Base-by-base conservation (phyloP, 2,797 vertebrate genomes). In the Urocyon cinereoargenteus region DNA sequence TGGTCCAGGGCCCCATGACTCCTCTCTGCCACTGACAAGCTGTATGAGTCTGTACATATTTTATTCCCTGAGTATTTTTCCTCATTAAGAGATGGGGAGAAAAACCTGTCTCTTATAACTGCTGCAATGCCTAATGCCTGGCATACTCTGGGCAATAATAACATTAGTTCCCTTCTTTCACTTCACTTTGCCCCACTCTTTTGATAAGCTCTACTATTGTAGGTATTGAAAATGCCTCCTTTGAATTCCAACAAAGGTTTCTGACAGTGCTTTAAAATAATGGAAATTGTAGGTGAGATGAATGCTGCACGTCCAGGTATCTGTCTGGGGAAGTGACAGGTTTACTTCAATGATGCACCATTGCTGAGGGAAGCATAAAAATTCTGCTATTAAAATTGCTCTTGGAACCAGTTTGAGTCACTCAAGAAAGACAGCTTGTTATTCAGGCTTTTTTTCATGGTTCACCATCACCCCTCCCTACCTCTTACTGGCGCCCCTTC, bases 71-170 rank as follows among this genome's bases (percentile, higher is more conserved):
- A 82, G 24, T 13, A 5, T 11, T 2, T 7, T 89, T 91, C 16
- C 15, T 59, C n/a, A 31, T 2, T 34, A n/a, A 64, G 1, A 57
- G 19, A 36, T n/a, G 26, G 13, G 16, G 3, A 92, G 66, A 94
- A 91, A 22, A 26, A 34, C 1, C 66, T 49, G 28, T 1, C n/a
- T 22, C 24, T 95, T 70, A 36, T 6, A 68, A 16, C 24, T 9
- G 15, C 21, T 70, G n/a, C 55, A 64, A n/a, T 0, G 0, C 13
- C 21, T 59, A 53, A 31, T 7, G 7, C 36, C 12, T 18, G 21
- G 75, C 51, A 68, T 21, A 12, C 45, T 3, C 12, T 14, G 3
- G 51, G 1, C 45, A 68, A 22, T 77, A 57, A 51, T 61, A 55
- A 81, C 0, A 15, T 75, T 13, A 53, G 31, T 57, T 91, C 36